A percentile compares a stretch with the other conserved stretches of the same genome.
Evolutionary conservation across 2,113 vertebrate genomes (phyloP).

Genomic region (Heloderma charlesbogerti): DNA sequence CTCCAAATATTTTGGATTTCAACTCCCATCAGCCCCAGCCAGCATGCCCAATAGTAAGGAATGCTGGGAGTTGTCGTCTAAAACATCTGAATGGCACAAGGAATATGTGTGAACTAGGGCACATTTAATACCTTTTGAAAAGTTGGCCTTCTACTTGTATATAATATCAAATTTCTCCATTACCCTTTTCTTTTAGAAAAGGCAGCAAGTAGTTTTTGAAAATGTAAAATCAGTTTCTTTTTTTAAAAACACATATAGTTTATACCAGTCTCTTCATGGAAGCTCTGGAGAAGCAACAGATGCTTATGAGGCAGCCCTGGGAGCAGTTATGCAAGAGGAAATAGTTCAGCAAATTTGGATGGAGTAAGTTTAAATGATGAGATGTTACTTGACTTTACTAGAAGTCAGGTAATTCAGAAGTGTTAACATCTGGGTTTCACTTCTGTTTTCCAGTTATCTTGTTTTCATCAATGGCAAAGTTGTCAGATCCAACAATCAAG

Average conservation of each 20-base stretch:
- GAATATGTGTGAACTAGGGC: neutral
- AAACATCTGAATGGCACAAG: too few relatives aligned
- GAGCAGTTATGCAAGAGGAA: constrained; percentile 84
- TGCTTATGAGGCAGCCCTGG: constrained; percentile 92
- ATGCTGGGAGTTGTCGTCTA: too few relatives aligned
- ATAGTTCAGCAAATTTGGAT: constrained; percentile 92
- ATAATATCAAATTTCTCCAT: neutral
- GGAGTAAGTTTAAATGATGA: constrained; percentile 87
- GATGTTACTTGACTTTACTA: constrained; percentile 18
- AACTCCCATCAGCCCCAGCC: too few relatives aligned
- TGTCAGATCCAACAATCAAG: constrained; percentile 75
- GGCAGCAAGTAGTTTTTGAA: neutral
- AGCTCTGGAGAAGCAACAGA: constrained; percentile 83
- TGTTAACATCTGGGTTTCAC: constrained; percentile 22
- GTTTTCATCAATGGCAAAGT: constrained; percentile 88
- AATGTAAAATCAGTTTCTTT: constrained; percentile 27
- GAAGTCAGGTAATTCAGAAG: constrained; percentile 25
- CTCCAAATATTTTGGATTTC: too few relatives aligned
- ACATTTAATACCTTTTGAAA: neutral
- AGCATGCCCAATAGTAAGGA: too few relatives aligned
- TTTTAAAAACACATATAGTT: constrained; percentile 73
- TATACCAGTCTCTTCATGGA: constrained; percentile 89
- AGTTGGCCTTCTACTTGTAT: neutral
- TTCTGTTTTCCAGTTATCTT: constrained; percentile 84
- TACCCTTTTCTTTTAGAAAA: neutral